A percentile compares a stretch with the other conserved stretches of the same genome.
Conservation (phyloP, 2,113 vertebrate genomes). For the Triplophysa tibetana region DNA sequence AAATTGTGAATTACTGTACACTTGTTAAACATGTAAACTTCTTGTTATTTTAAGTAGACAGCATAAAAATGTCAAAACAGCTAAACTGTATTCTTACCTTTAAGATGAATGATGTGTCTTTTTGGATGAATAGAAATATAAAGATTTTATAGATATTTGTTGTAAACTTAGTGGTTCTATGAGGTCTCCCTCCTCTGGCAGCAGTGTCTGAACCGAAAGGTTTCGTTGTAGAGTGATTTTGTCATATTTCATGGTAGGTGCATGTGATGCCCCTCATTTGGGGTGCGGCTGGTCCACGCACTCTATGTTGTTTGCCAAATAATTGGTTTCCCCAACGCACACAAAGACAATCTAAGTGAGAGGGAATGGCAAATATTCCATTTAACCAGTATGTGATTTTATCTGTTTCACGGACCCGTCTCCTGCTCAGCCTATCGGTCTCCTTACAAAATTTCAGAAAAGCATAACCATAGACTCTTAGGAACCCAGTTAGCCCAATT, state of each 20-base stretch:
- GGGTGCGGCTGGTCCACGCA: background rate
- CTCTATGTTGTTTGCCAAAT: background rate
- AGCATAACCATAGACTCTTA: background rate
- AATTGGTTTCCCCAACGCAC: background rate
- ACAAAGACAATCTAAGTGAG: background rate
- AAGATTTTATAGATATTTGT: background rate
- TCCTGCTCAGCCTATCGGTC: background rate
- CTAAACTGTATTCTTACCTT: slow-evolving; percentile 16
- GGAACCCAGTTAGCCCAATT: no score
- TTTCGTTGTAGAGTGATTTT: background rate
- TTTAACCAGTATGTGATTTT: background rate
- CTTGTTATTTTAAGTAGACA: background rate
- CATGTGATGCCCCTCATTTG: slow-evolving; percentile 31
- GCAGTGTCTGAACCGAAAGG: background rate
- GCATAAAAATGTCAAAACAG: background rate
- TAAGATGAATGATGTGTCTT: background rate
- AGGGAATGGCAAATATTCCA: background rate
- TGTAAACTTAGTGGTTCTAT: background rate
- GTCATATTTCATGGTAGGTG: slow-evolving; percentile 28
- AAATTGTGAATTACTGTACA: background rate
- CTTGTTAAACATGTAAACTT: background rate
- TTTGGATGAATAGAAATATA: background rate
- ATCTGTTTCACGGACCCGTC: background rate
- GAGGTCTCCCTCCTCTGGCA: slow-evolving; percentile 7
- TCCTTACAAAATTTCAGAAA: background rate